A percentile compares a stretch with the other conserved stretches of the same genome.
Evolutionary conservation across 2,797 vertebrate species (phyloP).

Genomic region (Centroberyx gerrardi): DNA sequence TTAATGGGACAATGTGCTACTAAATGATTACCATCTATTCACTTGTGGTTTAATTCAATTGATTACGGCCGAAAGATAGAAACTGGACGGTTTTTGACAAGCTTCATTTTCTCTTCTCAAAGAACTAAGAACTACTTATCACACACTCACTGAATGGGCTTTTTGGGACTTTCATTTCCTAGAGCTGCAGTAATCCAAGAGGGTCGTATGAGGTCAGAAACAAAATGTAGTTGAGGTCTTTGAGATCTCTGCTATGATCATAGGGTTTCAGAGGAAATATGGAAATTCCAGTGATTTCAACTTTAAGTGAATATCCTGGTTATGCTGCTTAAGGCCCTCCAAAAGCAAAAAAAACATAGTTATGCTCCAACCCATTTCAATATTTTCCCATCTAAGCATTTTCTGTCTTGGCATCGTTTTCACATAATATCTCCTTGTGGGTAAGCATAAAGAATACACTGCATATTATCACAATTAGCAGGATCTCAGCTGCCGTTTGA

Average conservation of each 20-base stretch:
- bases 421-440: too few relatives aligned
- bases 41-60: not conserved
- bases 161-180: too few relatives aligned
- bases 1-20: not conserved
- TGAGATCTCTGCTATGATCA: too few relatives aligned
- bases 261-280: too few relatives aligned
- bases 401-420: too few relatives aligned
- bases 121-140: not conserved
- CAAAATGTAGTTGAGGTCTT: not conserved
- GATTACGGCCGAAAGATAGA: not conserved
- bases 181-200: not conserved
- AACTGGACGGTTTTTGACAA: not conserved
- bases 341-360: too few relatives aligned
- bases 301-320: too few relatives aligned
- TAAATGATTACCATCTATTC: not conserved
- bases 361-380: too few relatives aligned
- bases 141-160: not conserved
- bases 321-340: too few relatives aligned
- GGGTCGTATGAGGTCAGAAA: not conserved
- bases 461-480: not conserved
- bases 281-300: too few relatives aligned
- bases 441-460: not conserved
- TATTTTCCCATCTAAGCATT: too few relatives aligned
- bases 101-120: conserved; percentile 4
- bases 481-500: conserved; percentile 14